phyloP scores from a whole-genome alignment of 2,797 vertebrate species.

The Leptodactylus fallax region DNA sequence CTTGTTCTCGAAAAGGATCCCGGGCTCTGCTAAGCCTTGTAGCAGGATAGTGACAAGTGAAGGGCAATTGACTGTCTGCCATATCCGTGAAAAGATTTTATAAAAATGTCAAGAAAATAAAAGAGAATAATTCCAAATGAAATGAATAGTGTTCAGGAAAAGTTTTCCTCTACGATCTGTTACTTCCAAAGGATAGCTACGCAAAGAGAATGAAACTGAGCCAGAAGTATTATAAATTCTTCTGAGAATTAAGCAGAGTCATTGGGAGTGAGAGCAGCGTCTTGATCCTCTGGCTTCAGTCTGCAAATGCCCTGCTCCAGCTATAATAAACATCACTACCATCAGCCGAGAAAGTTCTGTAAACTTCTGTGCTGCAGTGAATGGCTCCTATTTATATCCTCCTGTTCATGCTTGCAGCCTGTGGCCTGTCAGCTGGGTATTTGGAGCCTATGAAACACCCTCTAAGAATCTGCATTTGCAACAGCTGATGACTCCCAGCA shows the following conservation, averaged over 20 bases:
- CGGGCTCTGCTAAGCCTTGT: slow-evolving; percentile 83
- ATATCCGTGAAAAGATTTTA: slow-evolving; percentile 63
- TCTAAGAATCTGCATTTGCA: slow-evolving; percentile 72
- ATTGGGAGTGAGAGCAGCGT: slow-evolving; percentile 32
- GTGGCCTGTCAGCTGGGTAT: slow-evolving; percentile 76
- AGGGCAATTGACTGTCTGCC: slow-evolving; percentile 81
- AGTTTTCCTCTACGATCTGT: not conserved
- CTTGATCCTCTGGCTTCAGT: slow-evolving; percentile 41
- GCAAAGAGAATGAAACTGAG: not conserved
- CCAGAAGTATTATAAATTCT: slow-evolving; percentile 25
- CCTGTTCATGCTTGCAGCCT: slow-evolving; percentile 59
- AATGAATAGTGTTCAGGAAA: not conserved
- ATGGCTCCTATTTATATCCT: slow-evolving; percentile 74
- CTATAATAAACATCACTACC: slow-evolving; percentile 72
- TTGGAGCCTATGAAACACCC: slow-evolving; percentile 79
- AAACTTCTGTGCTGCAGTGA: slow-evolving; percentile 68
- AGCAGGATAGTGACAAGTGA: slow-evolving; percentile 81
- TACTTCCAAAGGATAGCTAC: slow-evolving; percentile 21
- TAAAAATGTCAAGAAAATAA: not conserved
- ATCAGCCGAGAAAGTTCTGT: slow-evolving; percentile 79
- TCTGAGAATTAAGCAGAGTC: slow-evolving; percentile 46
- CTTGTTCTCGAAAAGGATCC: slow-evolving; percentile 90
- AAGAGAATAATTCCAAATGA: slow-evolving; percentile 5
- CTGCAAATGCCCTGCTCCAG: slow-evolving; percentile 52
- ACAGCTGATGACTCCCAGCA: slow-evolving; percentile 71